A percentile compares a stretch with the other conserved stretches of the same genome.
These are phyloP conservation scores for Clistopyga incitator DNA, from an alignment of 2,888 invertebrate genomes.

Conservation along the genomic window DNA sequence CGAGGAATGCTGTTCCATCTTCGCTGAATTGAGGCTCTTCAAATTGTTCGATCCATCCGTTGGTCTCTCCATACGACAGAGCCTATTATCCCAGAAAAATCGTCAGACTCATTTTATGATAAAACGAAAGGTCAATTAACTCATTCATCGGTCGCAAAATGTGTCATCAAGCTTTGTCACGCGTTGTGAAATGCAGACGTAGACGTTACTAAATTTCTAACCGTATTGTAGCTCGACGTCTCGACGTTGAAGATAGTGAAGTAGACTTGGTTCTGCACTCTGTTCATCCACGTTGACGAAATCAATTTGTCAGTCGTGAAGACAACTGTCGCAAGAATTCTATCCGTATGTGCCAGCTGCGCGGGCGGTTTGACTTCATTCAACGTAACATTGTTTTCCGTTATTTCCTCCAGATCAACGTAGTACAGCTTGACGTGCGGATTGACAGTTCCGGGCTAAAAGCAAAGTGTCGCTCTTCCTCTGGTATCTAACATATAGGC, in stretches of 20 bases:
- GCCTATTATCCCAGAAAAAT: constrained; percentile 71
- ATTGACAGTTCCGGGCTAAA: constrained; percentile 88
- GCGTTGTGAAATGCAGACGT: background rate
- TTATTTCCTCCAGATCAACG: constrained; percentile 85
- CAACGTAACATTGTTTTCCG: constrained; percentile 76
- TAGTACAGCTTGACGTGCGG: constrained; percentile 88
- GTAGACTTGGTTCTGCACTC: constrained; percentile 92
- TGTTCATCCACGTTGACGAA: constrained; percentile 94
- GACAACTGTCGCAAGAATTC: constrained; percentile 89
- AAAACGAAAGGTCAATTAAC: constrained; percentile 13
- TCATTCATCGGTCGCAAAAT: background rate
- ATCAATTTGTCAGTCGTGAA: constrained; percentile 91
- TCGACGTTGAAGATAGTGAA: constrained; percentile 87
- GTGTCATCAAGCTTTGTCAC: background rate
- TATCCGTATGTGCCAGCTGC: constrained; percentile 83
- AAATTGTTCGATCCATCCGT: constrained; percentile 93
- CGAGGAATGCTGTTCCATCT: constrained; percentile 89
- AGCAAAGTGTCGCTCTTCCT: constrained; percentile 7
- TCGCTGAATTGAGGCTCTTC: constrained; percentile 89
- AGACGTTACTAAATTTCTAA: constrained; percentile 60
- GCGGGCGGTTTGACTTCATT: constrained; percentile 82
- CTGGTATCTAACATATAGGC: background rate
- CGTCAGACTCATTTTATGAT: background rate
- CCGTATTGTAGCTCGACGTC: constrained; percentile 76
- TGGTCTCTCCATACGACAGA: constrained; percentile 81